phyloP scores from a whole-genome alignment of 2,113 vertebrate genomes.

The Salvelinus fontinalis region DNA sequence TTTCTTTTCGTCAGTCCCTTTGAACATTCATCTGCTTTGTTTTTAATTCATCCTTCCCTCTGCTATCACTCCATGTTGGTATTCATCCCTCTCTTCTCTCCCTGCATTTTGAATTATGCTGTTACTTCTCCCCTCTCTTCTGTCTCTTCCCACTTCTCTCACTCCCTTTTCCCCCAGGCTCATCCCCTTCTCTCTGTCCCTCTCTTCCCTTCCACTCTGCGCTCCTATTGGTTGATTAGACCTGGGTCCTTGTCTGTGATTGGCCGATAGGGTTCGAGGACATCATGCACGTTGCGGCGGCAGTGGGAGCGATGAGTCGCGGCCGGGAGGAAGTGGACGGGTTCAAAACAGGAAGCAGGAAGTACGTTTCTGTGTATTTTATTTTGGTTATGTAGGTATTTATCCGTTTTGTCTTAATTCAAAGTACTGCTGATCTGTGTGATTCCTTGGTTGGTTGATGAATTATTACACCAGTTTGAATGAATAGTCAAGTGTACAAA shows the following conservation, averaged over 20 bases:
- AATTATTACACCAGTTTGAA: no score
- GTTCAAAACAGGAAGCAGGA: slow-evolving; percentile 56
- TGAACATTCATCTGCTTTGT: background rate
- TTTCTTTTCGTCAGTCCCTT: no score
- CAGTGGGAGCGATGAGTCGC: slow-evolving; percentile 67
- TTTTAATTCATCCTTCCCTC: background rate
- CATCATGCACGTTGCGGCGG: slow-evolving; percentile 76
- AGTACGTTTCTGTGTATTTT: slow-evolving; percentile 66
- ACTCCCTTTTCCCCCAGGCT: background rate
- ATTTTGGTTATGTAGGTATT: background rate
- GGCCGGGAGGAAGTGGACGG: slow-evolving; percentile 71
- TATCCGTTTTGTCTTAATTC: background rate
- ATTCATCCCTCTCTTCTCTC: slow-evolving; percentile 7
- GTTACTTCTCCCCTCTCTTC: background rate
- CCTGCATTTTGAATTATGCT: background rate
- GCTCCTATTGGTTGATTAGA: slow-evolving; percentile 7
- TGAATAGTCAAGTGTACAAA: background rate
- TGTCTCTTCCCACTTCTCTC: background rate
- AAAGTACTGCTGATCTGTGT: no score
- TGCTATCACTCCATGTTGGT: background rate
- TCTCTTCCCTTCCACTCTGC: background rate
- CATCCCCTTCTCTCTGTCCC: background rate
- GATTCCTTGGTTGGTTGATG: no score
- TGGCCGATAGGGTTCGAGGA: slow-evolving; percentile 82
- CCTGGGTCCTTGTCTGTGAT: slow-evolving; percentile 27